Percentiles rank a stretch among this genome's conserved stretches.
These are phyloP conservation scores for Irena cyanogastra DNA, from an alignment of 2,113 vertebrate genomes.

Conservation along the genomic window DNA sequence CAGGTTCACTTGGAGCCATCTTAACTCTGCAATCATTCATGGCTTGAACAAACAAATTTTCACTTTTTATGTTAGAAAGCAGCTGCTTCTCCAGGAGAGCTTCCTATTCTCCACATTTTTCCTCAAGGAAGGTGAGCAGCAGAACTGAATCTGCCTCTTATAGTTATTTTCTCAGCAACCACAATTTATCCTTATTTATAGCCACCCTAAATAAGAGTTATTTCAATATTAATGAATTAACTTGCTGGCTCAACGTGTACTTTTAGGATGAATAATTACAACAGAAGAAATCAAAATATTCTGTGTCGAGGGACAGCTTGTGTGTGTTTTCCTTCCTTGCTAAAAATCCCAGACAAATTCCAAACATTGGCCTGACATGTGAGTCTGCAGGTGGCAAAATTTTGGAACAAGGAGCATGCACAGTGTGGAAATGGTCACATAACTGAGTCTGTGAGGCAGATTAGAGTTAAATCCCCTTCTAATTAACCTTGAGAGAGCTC, in stretches of 20 bases:
- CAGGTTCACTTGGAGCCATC: background rate
- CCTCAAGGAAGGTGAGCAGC: background rate
- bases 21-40: background rate
- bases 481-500: background rate
- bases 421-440: background rate
- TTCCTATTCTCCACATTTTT: background rate
- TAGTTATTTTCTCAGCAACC: background rate
- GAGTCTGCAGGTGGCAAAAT: background rate
- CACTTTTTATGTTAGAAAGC: background rate
- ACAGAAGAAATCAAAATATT: background rate
- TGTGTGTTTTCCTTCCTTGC: background rate
- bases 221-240: background rate
- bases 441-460: background rate
- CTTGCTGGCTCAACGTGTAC: background rate
- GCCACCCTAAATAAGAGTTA: background rate
- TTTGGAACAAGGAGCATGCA: background rate
- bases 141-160: background rate
- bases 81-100: background rate
- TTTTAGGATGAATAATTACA: background rate
- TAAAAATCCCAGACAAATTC: background rate
- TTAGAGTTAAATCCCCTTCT: background rate
- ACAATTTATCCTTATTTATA: background rate
- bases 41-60: background rate
- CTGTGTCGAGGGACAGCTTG: no score
- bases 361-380: background rate